phyloP scores from a whole-genome alignment of 2,888 invertebrate genomes.

The Parnassius apollo region DNA sequence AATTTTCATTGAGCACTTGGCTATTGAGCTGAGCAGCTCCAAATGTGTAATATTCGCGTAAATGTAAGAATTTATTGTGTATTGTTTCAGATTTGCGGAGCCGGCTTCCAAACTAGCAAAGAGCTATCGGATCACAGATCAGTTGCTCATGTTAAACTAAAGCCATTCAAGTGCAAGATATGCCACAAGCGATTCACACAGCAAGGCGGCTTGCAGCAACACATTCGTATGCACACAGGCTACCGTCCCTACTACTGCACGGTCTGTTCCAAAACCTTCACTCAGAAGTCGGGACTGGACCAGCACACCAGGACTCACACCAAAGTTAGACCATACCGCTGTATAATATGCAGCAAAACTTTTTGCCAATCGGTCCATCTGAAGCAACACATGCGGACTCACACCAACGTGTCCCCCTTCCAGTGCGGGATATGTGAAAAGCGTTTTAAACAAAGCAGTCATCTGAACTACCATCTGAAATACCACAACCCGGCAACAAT shows the following conservation, averaged over 20 bases:
- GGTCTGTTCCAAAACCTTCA: constrained; percentile 65
- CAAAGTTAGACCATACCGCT: constrained; percentile 64
- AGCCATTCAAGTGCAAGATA: constrained; percentile 60
- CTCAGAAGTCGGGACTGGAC: constrained; percentile 71
- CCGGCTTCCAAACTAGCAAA: constrained; percentile 45
- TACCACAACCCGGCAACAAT: constrained; percentile 56
- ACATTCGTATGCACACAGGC: constrained; percentile 66
- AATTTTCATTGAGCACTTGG: too few relatives aligned
- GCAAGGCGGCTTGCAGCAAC: constrained; percentile 63
- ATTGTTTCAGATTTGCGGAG: constrained; percentile 52
- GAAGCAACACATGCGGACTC: constrained; percentile 71
- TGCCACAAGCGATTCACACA: constrained; percentile 69
- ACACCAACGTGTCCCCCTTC: constrained; percentile 70
- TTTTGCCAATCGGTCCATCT: constrained; percentile 69
- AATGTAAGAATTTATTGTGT: too few relatives aligned
- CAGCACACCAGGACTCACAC: constrained; percentile 71
- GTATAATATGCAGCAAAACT: constrained; percentile 63
- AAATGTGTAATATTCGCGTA: too few relatives aligned
- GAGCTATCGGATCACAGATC: constrained; percentile 53
- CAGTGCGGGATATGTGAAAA: constrained; percentile 65
- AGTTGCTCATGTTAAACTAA: constrained; percentile 53
- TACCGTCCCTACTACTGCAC: constrained; percentile 66
- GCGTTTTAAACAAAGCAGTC: constrained; percentile 67
- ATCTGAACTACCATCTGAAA: constrained; percentile 67
- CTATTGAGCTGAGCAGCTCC: too few relatives aligned